Base-by-base conservation (phyloP, 2,113 vertebrate species). In the Butastur rufipennis region DNA sequence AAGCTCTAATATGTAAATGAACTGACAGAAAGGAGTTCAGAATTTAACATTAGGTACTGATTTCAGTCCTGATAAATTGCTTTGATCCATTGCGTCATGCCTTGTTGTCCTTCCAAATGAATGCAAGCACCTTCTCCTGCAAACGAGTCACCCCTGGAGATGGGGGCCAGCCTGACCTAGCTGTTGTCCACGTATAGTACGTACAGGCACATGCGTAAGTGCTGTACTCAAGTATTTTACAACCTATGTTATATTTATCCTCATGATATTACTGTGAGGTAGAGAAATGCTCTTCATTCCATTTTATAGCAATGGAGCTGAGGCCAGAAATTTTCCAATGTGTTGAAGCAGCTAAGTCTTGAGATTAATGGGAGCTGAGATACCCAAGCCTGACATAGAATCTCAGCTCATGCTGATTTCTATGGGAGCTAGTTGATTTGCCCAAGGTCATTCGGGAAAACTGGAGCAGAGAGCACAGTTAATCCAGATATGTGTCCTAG, bases 41-140 rank as follows among this genome's bases (percentile, higher is more conserved):
- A 95, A 93, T 95, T 93, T 88, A 68, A 86, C 91, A 91, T 82
- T 94, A 86, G 91, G 74, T 74, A 55, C 74, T 95, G 97, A 96
- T 97, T 97, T 95, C 87, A 75, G 66, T 62, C 1, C 11, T 93
- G 97, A 95, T 97, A 97, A 96, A 58, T 48, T 38, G 53, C 95
- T 97, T 97, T 97, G 91, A 97, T 93, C 86, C 91, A 34, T 29
- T 97, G 95, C 96, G 48, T 95, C 91, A 95, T 47, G 58, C 62
- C 91, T 95, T 93, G 72, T 91, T 95, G 91, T 94, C 93, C 86
- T 94, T 91, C 95, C 97, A 96, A 95, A 85, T 93, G 88, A 91
- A 85, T 78, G 81, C 61, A 40, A 72, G 88, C 73, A 92, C 66
- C 94, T 97, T 94, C 61, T 86, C 40, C 86, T 82, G 22, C 29